Base-by-base conservation (phyloP, 2,113 vertebrate species). In the Synodontis membranacea region DNA sequence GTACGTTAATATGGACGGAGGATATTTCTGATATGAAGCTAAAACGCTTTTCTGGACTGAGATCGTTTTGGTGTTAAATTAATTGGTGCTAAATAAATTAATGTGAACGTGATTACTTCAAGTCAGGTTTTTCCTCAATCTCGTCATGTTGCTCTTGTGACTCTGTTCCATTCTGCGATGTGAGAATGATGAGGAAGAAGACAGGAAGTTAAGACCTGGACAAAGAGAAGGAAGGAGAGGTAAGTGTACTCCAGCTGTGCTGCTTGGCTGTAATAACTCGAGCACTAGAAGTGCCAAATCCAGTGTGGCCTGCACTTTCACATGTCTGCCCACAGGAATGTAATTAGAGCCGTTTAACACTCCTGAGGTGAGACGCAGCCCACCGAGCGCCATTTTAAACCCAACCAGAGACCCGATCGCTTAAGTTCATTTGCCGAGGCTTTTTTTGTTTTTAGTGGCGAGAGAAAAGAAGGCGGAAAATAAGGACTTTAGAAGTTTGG, bases 241-340 rank as follows among this genome's bases (percentile, higher is more conserved):
- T 15, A 50, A 76, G 46, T 76, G 25, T n/a, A 31, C 44, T 48
- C 25, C 72, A n/a, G 72, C 44, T 75, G 72, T 75, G 23, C 74
- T 50, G 74, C 74, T 78, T 19, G 46, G 46, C 46, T 50, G 46
- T 8, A 50, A 78, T 31, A 50, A 31, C 28, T 2, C 3, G 28
- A 78, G 46, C 14, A 6, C 46, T 50, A 1, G 5, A 31, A 50
- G 44, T 9, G 74, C 74, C 44, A 50, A 31, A 78, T 31, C 46
- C 74, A 78, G 74, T 50, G 46, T 12, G 74, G 74, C 46, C 74
- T 48, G 50, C 34, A 8, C 74, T 78, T 52, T 52, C 28, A 78
- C 74, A 19, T 50, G 74, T 75, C 72, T 75, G 72, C 28, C 74
- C 74, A 78, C 74, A 78, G 74, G 74, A 78, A 78, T 78, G 74